phyloP scores from a whole-genome alignment of 1,140 invertebrate genomes.

The Ylistrum balloti region DNA sequence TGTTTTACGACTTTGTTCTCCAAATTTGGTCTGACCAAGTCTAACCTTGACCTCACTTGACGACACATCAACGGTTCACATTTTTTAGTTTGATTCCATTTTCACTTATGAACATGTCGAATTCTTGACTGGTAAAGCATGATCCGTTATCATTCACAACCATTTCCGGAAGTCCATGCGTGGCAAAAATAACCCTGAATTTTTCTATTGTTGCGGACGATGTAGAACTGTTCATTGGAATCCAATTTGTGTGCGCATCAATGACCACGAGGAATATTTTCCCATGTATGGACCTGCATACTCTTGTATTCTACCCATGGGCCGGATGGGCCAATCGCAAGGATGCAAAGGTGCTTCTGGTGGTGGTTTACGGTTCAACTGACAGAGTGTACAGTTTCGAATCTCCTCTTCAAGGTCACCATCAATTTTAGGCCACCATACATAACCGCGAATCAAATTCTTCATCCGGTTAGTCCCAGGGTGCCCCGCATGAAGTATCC shows the following conservation, averaged over 20 bases:
- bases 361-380: constrained; percentile 56
- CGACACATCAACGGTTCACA: constrained; percentile 54
- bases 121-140: constrained; percentile 80
- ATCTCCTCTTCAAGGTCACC: constrained; percentile 78
- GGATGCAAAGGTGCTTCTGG: constrained; percentile 62
- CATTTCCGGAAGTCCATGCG: constrained; percentile 79
- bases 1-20: neutral
- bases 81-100: constrained; percentile 76
- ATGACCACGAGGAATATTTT: constrained; percentile 82
- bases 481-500: constrained; percentile 83
- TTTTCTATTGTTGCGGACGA: constrained; percentile 60
- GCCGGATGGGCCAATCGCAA: constrained; percentile 79
- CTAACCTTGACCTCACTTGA: constrained; percentile 46
- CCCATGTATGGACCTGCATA: constrained; percentile 80
- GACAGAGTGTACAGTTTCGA: constrained; percentile 70
- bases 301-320: constrained; percentile 81
- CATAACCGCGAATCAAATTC: constrained; percentile 82
- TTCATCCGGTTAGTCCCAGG: constrained; percentile 85
- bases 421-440: constrained; percentile 84
- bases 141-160: constrained; percentile 83
- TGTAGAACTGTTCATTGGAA: constrained; percentile 59
- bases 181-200: constrained; percentile 77
- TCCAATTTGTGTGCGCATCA: constrained; percentile 83
- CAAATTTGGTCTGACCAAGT: constrained; percentile 48
- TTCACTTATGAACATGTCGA: constrained; percentile 78